Conservation (phyloP, 23 tunicate species). For the Ciona savignyi region DNA sequence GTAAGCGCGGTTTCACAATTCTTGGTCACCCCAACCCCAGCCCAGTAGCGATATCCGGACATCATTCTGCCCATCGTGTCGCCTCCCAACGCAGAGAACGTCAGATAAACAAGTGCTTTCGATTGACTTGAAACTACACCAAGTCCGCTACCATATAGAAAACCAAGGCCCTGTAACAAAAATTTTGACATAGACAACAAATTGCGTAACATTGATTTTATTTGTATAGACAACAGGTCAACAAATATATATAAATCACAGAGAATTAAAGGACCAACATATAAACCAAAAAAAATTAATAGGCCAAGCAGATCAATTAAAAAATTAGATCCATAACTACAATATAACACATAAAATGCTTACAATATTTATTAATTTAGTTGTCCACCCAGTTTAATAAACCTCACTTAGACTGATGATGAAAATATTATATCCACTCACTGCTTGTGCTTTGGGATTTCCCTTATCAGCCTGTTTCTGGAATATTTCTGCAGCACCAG, state of each 20-base stretch:
- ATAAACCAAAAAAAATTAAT: too few species aligned
- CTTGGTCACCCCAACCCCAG: slow-evolving; percentile 67
- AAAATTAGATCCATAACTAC: too few species aligned
- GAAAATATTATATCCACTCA: background rate
- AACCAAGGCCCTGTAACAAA: slow-evolving; percentile 52
- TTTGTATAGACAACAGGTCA: background rate
- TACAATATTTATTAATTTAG: too few species aligned
- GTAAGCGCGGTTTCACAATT: slow-evolving; percentile 83
- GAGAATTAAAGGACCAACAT: too few species aligned
- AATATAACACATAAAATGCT: too few species aligned
- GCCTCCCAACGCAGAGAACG: slow-evolving; percentile 88
- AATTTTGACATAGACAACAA: background rate
- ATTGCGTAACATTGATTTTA: background rate
- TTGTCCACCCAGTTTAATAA: too few species aligned
- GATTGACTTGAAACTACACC: slow-evolving; percentile 86
- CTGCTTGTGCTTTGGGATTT: background rate
- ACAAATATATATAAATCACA: too few species aligned
- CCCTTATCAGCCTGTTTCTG: background rate
- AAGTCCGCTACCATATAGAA: slow-evolving; percentile 85
- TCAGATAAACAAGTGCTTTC: slow-evolving; percentile 58
- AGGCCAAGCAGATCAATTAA: too few species aligned
- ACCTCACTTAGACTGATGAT: too few species aligned
- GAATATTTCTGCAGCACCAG: background rate
- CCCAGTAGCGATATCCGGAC: slow-evolving; percentile 80
- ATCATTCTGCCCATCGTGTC: slow-evolving; percentile 85